Base-by-base conservation (phyloP, 2,797 vertebrate genomes). In the Smutsia temminckii region DNA sequence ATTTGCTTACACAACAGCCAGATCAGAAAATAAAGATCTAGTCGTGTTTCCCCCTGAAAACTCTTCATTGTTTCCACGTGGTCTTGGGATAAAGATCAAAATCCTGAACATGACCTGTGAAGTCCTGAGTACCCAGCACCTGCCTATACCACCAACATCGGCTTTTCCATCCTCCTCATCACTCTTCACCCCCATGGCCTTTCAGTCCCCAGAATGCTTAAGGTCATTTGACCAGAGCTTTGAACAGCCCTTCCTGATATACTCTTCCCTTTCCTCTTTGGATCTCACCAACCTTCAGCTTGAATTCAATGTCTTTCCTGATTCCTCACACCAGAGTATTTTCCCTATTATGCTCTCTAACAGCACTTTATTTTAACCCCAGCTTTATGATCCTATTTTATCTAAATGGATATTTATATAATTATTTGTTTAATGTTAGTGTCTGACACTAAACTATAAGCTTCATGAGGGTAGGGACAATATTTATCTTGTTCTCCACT, bases 361-460 rank as follows among this genome's bases (percentile, higher is more conserved):
- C 27, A 55, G 5, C 12, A 80, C 49, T 59, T 55, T 49, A 40
- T 71, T 68, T 34, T 8, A 42, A 46, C 8, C 32, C 23, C 27
- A 63, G 9, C 20, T 80, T 83, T 49, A 66, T 78, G 27, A 71
- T 1, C 5, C 25, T 84, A 53, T 14, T 87, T 11, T 27, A 51
- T 57, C 69, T 93, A 92, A 93, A 37, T 55, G 34, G 29, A 25
- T 77, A 49, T n/a, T 21, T 69, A 29, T 46, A 12, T 75, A 75
- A 69, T 85, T 77, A 49, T 72, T 97, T 91, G 6, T 88, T 85
- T 85, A 88, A 21, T 49, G 5, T 85, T 74, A 72, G 46, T 77
- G 34, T 78, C 78, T 69, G 63, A 63, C 11, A 46, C 32, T 68
- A 64, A 51, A 34, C 68, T 51, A 6, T 69, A 91, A 79, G 1